These are phyloP conservation scores for Syngnathoides biaculeatus DNA, from an alignment of 2,113 vertebrate species.

Conservation along the genomic window DNA sequence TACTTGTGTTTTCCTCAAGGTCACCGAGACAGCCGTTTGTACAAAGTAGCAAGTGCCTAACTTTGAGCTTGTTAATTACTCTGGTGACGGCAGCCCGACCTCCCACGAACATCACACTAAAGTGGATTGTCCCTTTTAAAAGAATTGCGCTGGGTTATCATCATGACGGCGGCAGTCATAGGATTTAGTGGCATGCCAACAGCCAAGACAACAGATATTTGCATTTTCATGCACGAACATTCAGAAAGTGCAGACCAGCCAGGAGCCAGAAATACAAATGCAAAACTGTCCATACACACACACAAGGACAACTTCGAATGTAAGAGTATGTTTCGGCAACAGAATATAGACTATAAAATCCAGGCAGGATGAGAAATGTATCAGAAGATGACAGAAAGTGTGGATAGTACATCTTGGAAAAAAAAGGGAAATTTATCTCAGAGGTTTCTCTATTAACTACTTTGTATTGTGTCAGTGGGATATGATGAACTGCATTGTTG, in stretches of 20 bases:
- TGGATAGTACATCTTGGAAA: slow-evolving; percentile 60
- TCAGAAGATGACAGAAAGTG: slow-evolving; percentile 50
- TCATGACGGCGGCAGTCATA: slow-evolving; percentile 9
- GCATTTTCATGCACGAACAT: slow-evolving; percentile 24
- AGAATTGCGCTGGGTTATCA: slow-evolving; percentile 32
- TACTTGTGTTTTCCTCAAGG: slow-evolving; percentile 59
- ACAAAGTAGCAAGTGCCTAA: slow-evolving; percentile 19
- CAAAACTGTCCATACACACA: slow-evolving; percentile 19
- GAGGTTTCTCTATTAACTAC: slow-evolving; percentile 21
- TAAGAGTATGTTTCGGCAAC: slow-evolving; percentile 29
- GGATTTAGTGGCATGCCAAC: not conserved
- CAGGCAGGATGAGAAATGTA: slow-evolving; percentile 61
- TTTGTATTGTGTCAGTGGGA: too few species aligned
- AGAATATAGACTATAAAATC: slow-evolving; percentile 62
- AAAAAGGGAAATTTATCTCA: slow-evolving; percentile 52
- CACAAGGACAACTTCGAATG: slow-evolving; percentile 1
- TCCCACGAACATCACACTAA: slow-evolving; percentile 25
- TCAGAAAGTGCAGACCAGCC: slow-evolving; percentile 3
- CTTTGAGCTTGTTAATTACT: slow-evolving; percentile 48
- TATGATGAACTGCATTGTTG: too few species aligned
- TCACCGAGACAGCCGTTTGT: slow-evolving; percentile 29
- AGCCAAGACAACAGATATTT: not conserved
- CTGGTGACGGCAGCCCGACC: slow-evolving; percentile 27
- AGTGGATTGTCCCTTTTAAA: slow-evolving; percentile 32
- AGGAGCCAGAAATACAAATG: slow-evolving; percentile 4